Evolutionary conservation across 1,140 invertebrate genomes (phyloP).

Genomic region (Diachasmimorpha longicaudata): DNA sequence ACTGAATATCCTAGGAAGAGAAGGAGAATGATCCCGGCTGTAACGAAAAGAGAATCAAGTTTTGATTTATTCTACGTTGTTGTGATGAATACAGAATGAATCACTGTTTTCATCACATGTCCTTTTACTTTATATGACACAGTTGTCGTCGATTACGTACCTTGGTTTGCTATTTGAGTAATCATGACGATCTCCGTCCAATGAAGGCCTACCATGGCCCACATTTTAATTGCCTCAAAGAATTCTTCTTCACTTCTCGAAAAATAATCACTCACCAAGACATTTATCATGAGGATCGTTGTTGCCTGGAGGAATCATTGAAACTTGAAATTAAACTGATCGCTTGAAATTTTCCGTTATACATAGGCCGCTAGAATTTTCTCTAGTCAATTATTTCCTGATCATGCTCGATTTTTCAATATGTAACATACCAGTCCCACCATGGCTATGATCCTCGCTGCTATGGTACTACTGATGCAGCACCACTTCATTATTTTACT

Average conservation of each 20-base stretch:
- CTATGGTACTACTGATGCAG: slow-evolving; percentile 48
- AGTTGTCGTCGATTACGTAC: slow-evolving; percentile 35
- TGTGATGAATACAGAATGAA: neutral
- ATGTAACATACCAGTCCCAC: slow-evolving; percentile 53
- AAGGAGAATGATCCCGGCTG: slow-evolving; percentile 43
- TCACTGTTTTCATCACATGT: neutral
- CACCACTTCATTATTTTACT: slow-evolving; percentile 32
- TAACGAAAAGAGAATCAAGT: slow-evolving; percentile 30
- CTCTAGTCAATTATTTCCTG: too few relatives aligned
- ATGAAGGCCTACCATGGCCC: slow-evolving; percentile 52
- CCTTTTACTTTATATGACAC: slow-evolving; percentile 21
- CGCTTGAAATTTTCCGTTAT: neutral
- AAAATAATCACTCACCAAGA: slow-evolving; percentile 53
- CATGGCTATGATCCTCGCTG: slow-evolving; percentile 55
- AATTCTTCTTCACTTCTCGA: slow-evolving; percentile 42
- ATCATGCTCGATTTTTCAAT: neutral
- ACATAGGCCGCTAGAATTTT: too few relatives aligned
- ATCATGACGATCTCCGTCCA: slow-evolving; percentile 50
- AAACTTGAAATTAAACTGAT: slow-evolving; percentile 12
- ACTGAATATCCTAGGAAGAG: slow-evolving; percentile 45
- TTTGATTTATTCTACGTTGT: neutral
- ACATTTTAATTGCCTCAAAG: slow-evolving; percentile 40
- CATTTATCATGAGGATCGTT: slow-evolving; percentile 55
- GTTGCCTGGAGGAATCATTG: slow-evolving; percentile 46
- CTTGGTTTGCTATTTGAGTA: slow-evolving; percentile 40